These are phyloP conservation scores for Adineta ricciae DNA, from an alignment of 2,888 invertebrate species.

Conservation along the genomic window DNA sequence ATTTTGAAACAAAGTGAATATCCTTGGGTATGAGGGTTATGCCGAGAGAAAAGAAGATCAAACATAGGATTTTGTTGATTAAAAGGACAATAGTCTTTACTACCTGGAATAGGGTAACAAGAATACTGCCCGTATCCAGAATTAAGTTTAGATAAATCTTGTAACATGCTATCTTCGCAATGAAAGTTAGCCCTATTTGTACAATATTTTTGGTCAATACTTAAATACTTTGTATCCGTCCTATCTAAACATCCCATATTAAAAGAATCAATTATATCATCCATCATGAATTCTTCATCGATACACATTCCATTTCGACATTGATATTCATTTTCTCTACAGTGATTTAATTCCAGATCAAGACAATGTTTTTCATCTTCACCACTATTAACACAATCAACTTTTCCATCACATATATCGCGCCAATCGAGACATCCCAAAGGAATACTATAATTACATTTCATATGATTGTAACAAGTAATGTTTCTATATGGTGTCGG, in stretches of 20 bases:
- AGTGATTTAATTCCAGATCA: neutral
- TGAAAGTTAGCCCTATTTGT: too few relatives aligned
- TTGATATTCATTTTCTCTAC: neutral
- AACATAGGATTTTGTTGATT: neutral
- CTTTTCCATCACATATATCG: too few relatives aligned
- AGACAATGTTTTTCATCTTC: neutral
- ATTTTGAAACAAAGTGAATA: neutral
- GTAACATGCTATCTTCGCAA: too few relatives aligned
- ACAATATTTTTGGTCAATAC: too few relatives aligned
- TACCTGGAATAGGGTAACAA: neutral
- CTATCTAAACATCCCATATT: neutral
- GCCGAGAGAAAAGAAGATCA: neutral
- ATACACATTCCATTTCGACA: neutral
- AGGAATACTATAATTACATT: neutral
- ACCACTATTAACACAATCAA: neutral
- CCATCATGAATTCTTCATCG: neutral
- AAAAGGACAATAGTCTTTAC: too few relatives aligned
- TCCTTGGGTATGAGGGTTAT: neutral
- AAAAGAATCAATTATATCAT: neutral
- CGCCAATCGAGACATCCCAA: neutral
- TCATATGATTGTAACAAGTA: neutral
- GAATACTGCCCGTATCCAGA: too few relatives aligned
- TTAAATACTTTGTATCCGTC: too few relatives aligned
- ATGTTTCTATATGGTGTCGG: neutral
- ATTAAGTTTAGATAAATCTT: too few relatives aligned